A percentile compares a stretch with the other conserved stretches of the same genome.
Evolutionary conservation across 2,797 vertebrate species (phyloP).

Genomic region (Miichthys miiuy): DNA sequence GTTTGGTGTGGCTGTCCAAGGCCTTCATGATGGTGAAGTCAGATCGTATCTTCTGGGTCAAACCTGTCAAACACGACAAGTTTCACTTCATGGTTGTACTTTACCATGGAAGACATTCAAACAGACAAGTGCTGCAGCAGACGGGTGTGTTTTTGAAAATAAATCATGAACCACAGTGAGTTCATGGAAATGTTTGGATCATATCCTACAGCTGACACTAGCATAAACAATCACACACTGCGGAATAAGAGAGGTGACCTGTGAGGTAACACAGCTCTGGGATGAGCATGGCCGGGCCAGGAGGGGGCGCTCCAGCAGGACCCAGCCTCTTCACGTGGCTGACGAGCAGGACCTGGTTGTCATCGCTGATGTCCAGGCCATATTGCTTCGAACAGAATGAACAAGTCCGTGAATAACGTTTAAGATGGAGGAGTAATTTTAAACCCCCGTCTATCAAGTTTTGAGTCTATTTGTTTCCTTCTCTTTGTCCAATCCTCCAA

Average conservation of each 20-base stretch:
- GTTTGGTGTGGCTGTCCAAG: conserved; percentile 87
- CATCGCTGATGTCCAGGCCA: conserved; percentile 88
- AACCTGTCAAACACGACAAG: conserved; percentile 79
- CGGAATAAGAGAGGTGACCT: conserved; percentile 77
- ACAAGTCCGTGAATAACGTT: neutral
- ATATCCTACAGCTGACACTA: too few relatives aligned
- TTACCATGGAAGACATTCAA: neutral
- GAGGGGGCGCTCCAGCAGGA: conserved; percentile 73
- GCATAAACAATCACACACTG: neutral
- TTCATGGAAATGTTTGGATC: too few relatives aligned
- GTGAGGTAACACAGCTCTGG: conserved; percentile 96
- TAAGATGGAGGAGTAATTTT: neutral
- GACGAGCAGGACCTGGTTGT: conserved; percentile 90
- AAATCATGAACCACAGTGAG: too few relatives aligned
- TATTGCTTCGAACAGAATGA: conserved; percentile 88
- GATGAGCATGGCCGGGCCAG: conserved; percentile 89
- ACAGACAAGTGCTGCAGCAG: neutral
- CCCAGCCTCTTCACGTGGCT: conserved; percentile 86
- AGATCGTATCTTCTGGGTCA: conserved; percentile 93
- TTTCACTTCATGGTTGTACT: neutral
- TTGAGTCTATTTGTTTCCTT: neutral
- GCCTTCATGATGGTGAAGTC: conserved; percentile 95
- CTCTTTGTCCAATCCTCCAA: neutral
- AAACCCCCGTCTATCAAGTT: rapidly evolving
- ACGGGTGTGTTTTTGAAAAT: too few relatives aligned